Base-by-base conservation (phyloP, 2,888 invertebrate genomes). In the Lamproptera curius region DNA sequence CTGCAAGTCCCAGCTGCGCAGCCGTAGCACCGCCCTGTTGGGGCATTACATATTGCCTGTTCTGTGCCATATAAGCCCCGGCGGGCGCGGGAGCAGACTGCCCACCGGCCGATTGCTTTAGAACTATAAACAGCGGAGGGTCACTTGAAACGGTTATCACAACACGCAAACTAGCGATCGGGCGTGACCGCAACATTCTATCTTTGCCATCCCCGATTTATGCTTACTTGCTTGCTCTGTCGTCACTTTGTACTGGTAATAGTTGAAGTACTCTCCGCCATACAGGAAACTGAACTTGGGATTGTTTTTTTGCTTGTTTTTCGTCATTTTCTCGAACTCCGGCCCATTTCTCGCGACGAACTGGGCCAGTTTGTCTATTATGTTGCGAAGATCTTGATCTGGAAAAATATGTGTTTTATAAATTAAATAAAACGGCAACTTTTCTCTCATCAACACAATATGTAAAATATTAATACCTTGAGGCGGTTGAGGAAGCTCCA, bases 271-370 rank as follows among this genome's bases (percentile, higher is more conserved):
- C 70, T 98, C 97, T 47, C 98, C 98, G 58, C 98, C 98, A 86
- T 97, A 98, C 52, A 99, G 90, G 88, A 99, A 99, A 67, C 95
- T 93, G 89, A 99, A 99, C 80, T 97, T 97, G 2, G 97, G 97
- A 84, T 99, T 99, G 74, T 96, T 97, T 82, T 97, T 95, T 85
- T 99, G 98, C 86, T 98, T 98, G 73, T 95, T 95, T 90, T 98
- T 98, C 52, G 98, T 98, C 95, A 98, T 98, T 86, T 96, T 94
- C 89, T 99, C 99, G 86, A 98, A 98, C 77, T 98, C 98, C n/a
- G 97, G 97, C 44, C 99, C 99, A 94, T 98, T 99, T 84, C 98
- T 89, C 51, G 99, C 99, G 59, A 99, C 99, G 91, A 99, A 99
- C 83, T 97, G 97, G 10, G 99, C 99, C 65, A 99, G 90, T 89